A percentile compares a stretch with the other conserved stretches of the same genome.
Conservation (phyloP, 2,888 invertebrate species). For the Cephus spinipes region DNA sequence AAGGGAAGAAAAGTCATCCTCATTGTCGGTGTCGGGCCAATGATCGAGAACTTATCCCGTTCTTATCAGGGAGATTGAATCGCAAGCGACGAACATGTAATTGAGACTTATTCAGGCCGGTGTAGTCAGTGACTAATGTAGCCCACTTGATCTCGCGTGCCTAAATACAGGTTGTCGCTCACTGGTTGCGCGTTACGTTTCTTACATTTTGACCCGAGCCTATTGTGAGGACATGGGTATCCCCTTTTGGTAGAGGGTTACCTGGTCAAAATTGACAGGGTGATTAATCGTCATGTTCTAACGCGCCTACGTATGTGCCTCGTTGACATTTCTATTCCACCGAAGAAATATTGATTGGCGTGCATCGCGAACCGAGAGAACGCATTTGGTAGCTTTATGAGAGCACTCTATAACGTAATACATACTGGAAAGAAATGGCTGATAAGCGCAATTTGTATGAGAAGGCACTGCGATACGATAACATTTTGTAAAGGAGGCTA, state of each 20-base stretch:
- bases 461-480: background rate
- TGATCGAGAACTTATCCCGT: background rate
- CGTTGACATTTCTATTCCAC: constrained; percentile 25
- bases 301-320: constrained; percentile 11
- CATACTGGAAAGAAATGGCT: background rate
- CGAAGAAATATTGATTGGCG: constrained; percentile 15
- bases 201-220: background rate
- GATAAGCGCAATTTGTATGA: background rate
- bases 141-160: constrained; percentile 4
- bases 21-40: background rate
- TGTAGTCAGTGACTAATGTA: constrained; percentile 5
- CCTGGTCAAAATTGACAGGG: constrained; percentile 22
- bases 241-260: constrained; percentile 21
- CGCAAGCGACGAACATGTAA: background rate
- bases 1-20: background rate
- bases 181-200: background rate
- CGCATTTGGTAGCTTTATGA: background rate
- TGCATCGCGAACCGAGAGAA: background rate
- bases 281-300: constrained; percentile 22
- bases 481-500: background rate
- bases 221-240: constrained; percentile 15
- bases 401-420: background rate
- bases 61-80: constrained; percentile 5
- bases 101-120: constrained; percentile 5
- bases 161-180: constrained; percentile 7